Conservation (phyloP, 2,797 vertebrate genomes). For the Spatula clypeata region DNA sequence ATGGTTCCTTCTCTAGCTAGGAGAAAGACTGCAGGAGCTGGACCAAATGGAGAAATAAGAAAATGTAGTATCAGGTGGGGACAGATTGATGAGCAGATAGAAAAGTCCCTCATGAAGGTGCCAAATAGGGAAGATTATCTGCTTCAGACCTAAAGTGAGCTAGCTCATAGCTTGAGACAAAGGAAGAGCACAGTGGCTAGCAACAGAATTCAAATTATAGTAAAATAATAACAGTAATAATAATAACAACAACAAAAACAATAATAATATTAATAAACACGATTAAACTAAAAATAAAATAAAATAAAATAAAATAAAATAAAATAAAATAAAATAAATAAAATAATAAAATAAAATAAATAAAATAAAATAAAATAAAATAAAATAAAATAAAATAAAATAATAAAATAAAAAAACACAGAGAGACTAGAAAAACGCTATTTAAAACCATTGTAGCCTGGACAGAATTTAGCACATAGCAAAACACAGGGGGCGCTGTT, state of each 20-base stretch:
- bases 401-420: not conserved
- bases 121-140: not conserved
- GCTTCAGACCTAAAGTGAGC: not conserved
- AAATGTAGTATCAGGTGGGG: rapidly evolving
- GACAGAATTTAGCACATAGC: not conserved
- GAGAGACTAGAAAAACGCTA: not conserved
- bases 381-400: too few relatives aligned
- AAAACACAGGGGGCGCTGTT: not conserved
- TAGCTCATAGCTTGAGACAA: not conserved
- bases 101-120: not conserved
- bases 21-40: not conserved
- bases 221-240: not conserved
- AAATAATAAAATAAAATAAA: too few relatives aligned
- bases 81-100: not conserved
- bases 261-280: too few relatives aligned
- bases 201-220: not conserved
- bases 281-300: not conserved
- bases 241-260: too few relatives aligned
- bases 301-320: not conserved
- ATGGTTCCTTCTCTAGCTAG: not conserved
- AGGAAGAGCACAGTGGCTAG: not conserved
- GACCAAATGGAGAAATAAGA: not conserved
- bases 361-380: too few relatives aligned
- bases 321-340: too few relatives aligned
- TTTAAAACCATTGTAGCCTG: not conserved